Evolutionary conservation across 1,140 invertebrate species (phyloP).

Genomic region (Paraescarpia echinospica): DNA sequence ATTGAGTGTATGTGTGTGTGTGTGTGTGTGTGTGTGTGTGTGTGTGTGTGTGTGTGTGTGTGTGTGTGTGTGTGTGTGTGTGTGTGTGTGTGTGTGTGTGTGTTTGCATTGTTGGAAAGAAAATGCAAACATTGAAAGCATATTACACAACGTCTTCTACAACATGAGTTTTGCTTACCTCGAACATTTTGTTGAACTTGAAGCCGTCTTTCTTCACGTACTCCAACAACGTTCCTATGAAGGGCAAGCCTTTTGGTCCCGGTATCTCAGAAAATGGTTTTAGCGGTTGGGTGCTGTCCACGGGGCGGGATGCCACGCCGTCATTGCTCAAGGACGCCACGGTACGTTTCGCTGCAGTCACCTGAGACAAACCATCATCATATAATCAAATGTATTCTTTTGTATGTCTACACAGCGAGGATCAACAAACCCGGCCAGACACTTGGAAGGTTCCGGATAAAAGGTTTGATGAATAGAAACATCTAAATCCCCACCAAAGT

Average conservation of each 20-base stretch:
- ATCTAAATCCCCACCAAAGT: too few species aligned
- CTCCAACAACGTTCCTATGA: constrained; percentile 52
- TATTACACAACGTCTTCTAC: constrained; percentile 50
- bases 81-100: neutral
- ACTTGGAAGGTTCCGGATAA: too few species aligned
- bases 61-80: too few species aligned
- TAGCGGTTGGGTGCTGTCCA: constrained; percentile 16
- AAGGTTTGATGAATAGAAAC: too few species aligned
- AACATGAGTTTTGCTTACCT: constrained; percentile 49
- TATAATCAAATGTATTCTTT: neutral
- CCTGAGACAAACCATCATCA: neutral
- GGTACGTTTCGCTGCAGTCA: neutral
- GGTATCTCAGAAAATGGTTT: constrained; percentile 48
- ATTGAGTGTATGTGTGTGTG: too few species aligned
- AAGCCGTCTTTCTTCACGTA: constrained; percentile 55
- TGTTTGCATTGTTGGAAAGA: neutral
- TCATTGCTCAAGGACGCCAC: neutral
- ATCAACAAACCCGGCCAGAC: too few species aligned
- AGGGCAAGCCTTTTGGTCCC: constrained; percentile 52
- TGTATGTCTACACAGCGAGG: neutral
- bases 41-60: neutral
- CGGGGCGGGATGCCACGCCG: neutral
- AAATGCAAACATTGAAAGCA: constrained; percentile 47
- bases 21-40: neutral
- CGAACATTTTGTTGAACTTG: constrained; percentile 54